phyloP scores from a whole-genome alignment of 2,888 invertebrate genomes.

The Adelphocoris suturalis region DNA sequence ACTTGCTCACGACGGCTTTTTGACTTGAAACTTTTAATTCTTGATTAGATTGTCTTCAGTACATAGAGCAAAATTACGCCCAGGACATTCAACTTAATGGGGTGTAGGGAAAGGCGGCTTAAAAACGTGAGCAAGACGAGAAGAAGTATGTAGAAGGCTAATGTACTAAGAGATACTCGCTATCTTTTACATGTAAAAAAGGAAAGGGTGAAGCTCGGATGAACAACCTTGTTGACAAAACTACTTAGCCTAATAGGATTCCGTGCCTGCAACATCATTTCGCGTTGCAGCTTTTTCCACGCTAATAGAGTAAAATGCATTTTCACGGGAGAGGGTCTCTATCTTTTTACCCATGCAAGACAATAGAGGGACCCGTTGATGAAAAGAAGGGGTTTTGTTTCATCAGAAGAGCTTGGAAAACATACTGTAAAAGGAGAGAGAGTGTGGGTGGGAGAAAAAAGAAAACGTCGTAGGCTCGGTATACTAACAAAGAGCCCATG shows the following conservation, averaged over 20 bases:
- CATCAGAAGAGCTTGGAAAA: background rate
- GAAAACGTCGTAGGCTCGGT: background rate
- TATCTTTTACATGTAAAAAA: constrained; percentile 13
- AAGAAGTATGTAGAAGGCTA: background rate
- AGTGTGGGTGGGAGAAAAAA: background rate
- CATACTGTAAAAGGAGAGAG: background rate
- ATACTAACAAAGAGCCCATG: background rate
- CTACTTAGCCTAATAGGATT: constrained; percentile 41
- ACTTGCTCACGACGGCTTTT: no score
- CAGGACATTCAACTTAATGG: no score
- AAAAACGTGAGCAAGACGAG: background rate
- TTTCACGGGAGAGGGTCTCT: background rate
- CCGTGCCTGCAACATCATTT: constrained; percentile 15
- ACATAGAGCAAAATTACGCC: no score
- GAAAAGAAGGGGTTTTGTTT: constrained; percentile 22
- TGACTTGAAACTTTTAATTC: no score
- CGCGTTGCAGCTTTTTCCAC: background rate
- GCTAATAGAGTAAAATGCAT: constrained; percentile 47
- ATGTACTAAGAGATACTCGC: background rate
- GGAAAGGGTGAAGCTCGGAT: background rate
- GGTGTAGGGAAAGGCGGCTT: background rate
- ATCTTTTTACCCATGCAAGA: background rate
- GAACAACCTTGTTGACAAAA: background rate
- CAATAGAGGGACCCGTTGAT: background rate
- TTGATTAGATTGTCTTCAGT: no score